phyloP scores from a whole-genome alignment of 2,888 invertebrate genomes.

The Lasioglossum morio region DNA sequence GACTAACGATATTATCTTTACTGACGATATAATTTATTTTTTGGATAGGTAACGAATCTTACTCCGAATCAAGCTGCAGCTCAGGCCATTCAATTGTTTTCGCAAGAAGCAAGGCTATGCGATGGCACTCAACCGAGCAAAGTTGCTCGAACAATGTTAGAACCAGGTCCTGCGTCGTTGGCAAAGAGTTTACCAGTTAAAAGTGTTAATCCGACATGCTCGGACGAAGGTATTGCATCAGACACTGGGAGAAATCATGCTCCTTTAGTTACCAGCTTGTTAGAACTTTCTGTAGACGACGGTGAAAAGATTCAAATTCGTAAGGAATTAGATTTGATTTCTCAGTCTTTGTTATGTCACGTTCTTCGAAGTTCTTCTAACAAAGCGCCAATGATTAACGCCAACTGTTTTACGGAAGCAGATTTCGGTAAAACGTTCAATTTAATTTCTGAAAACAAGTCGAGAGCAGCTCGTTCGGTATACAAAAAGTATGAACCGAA shows the following conservation, averaged over 20 bases:
- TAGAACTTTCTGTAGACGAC: not conserved
- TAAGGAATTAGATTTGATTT: not conserved
- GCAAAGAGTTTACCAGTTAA: constrained; percentile 83
- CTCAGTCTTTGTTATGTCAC: not conserved
- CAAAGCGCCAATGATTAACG: not conserved
- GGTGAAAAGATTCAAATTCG: constrained; percentile 14
- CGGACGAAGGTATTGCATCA: constrained; percentile 80
- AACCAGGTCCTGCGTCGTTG: constrained; percentile 81
- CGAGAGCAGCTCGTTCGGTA: not conserved
- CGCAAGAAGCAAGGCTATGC: constrained; percentile 93
- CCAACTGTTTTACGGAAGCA: not conserved
- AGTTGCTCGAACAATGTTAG: constrained; percentile 88
- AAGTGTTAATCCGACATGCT: constrained; percentile 83
- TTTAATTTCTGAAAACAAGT: not conserved
- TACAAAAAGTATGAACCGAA: not conserved
- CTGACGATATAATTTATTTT: constrained; percentile 46
- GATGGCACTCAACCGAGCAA: constrained; percentile 90
- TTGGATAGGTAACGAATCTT: constrained; percentile 88
- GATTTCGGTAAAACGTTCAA: not conserved
- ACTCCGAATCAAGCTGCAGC: constrained; percentile 96
- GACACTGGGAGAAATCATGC: constrained; percentile 32
- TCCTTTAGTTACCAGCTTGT: not conserved
- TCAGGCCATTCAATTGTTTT: constrained; percentile 94
- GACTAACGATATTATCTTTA: not conserved
- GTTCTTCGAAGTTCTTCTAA: not conserved